A percentile compares a stretch with the other conserved stretches of the same genome.
phyloP scores from a whole-genome alignment of 2,888 invertebrate genomes.

The Spodoptera exigua region DNA sequence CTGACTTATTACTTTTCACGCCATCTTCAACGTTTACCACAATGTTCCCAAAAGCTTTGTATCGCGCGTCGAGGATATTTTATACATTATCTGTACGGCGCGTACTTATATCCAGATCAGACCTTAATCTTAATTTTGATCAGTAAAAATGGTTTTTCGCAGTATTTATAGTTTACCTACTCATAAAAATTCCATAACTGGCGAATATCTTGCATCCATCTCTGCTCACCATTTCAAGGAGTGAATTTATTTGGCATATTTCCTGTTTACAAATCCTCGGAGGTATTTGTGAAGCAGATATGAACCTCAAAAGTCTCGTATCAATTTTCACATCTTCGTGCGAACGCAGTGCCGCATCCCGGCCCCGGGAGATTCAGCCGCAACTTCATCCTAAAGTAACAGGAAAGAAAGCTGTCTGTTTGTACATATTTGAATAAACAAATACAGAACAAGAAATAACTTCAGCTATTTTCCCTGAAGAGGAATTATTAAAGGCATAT shows the following conservation, averaged over 20 bases:
- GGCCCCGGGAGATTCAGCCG: neutral
- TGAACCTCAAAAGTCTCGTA: constrained; percentile 5
- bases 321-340: constrained; percentile 5
- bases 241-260: neutral
- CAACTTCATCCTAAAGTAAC: constrained; percentile 2
- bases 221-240: too few relatives aligned
- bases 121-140: too few relatives aligned
- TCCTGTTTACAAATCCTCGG: constrained; percentile 5
- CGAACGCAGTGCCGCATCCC: neutral
- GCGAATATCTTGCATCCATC: too few relatives aligned
- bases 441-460: neutral
- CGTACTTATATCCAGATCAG: too few relatives aligned
- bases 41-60: constrained; percentile 19
- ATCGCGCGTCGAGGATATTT: constrained; percentile 8
- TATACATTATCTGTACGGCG: neutral
- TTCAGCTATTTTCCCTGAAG: neutral
- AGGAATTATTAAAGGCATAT: too few relatives aligned
- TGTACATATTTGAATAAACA: constrained; percentile 15
- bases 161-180: too few relatives aligned
- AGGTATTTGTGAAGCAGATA: constrained; percentile 10
- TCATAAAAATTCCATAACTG: too few relatives aligned
- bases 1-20: constrained; percentile 50
- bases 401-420: constrained; percentile 6
- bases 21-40: constrained; percentile 41
- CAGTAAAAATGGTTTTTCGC: too few relatives aligned